Conservation (phyloP, 2,113 vertebrate genomes). For the Poeciliopsis turrubarensis region DNA sequence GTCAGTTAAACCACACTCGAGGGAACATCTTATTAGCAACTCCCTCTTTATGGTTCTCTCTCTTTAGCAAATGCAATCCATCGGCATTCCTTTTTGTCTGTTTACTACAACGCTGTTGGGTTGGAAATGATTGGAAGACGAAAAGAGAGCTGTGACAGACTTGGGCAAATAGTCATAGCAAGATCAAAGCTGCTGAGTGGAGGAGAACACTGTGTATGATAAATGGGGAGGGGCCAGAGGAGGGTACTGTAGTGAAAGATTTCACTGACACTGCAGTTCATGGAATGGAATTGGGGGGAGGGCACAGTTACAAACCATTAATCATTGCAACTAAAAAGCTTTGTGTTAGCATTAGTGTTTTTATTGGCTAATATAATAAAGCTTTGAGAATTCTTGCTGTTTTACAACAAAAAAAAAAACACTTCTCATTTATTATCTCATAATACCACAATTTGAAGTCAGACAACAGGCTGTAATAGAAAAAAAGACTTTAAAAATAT, state of each 20-base stretch:
- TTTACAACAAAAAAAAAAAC: conserved; percentile 8
- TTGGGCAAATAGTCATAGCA: conserved; percentile 67
- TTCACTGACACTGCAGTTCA: conserved; percentile 54
- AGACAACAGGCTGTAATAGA: conserved; percentile 15
- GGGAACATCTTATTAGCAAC: conserved; percentile 55
- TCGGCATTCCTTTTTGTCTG: conserved; percentile 49
- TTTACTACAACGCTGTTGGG: conserved; percentile 52
- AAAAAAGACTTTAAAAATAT: conserved; percentile 23
- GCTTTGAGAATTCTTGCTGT: neutral
- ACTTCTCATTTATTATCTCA: conserved; percentile 7
- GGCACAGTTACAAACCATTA: conserved; percentile 46
- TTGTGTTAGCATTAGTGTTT: neutral
- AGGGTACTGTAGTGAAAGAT: conserved; percentile 36
- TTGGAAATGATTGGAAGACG: conserved; percentile 43
- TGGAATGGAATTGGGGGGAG: conserved; percentile 14
- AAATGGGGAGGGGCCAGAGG: conserved; percentile 35
- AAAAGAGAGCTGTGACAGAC: conserved; percentile 49
- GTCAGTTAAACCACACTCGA: conserved; percentile 51
- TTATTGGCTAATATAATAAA: neutral
- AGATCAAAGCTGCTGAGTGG: conserved; percentile 72
- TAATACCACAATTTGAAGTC: conserved; percentile 21
- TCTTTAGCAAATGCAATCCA: conserved; percentile 55
- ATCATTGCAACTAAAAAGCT: conserved; percentile 28
- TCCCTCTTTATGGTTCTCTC: conserved; percentile 30
- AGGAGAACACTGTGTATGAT: conserved; percentile 60